Evolutionary conservation across 2,113 vertebrate genomes (phyloP), one percentile per base, ranked within the genome.

Genomic region (Myotis davidii): DNA sequence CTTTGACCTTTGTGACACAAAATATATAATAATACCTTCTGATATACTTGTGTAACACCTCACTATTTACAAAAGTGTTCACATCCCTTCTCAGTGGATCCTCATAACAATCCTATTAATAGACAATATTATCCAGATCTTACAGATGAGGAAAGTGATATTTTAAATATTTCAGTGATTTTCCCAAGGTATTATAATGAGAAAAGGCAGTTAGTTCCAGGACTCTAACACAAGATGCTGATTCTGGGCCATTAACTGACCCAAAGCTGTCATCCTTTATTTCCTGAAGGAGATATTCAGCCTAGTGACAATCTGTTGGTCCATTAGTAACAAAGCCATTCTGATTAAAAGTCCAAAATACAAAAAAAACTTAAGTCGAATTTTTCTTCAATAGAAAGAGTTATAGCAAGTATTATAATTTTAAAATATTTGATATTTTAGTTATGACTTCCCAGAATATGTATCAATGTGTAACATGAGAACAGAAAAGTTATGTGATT

Each of bases 101-200:
- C 54, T 96, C 37, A 29, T 23, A 84, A 61, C 12, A 76, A 14
- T 77, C 72, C 9, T 82, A 27, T 65, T 79, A 85, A 90, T 27
- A 91, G 82, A 90, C 77, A 87, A 79, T 48, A 91, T 90, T 81
- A 88, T 74, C 12, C 56, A 81, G 23, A 93, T 81, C 56, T 88
- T 73, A 37, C 72, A 79, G 65, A 93, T 91, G 25, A 88, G 29
- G 37, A 86, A 72, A 85, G 32, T 72, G 74, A 81, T 74, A 96
- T 85, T 89, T 59, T 82, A 91, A 96, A 23, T 85, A 72, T 67
- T 42, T 67, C 77, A 52, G 29, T 91, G 59, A 77, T 86, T 90
- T 91, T 18, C 34, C 34, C 67, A 84, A 76, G 37, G 34, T 84
- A 32, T 64, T 52, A 61, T 9, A 88, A 69, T 74, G 34, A 92